Percentiles rank a stretch among this genome's conserved stretches.
These are phyloP conservation scores for Doryteuthis pealeii DNA, from an alignment of 1,140 invertebrate species.

Conservation along the genomic window DNA sequence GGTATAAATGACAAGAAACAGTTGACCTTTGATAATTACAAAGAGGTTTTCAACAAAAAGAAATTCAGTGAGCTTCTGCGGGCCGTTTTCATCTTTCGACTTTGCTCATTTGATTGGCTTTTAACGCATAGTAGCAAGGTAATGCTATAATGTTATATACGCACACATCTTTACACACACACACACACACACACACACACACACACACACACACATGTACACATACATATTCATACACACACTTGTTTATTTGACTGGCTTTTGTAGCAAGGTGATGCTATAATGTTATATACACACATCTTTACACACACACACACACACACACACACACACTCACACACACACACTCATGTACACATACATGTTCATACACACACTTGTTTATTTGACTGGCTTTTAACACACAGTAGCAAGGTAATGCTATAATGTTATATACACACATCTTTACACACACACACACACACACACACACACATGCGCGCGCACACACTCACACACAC, in stretches of 20 bases:
- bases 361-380: too few relatives aligned
- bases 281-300: too few relatives aligned
- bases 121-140: not conserved
- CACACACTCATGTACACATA: too few relatives aligned
- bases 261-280: too few relatives aligned
- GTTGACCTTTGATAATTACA: not conserved
- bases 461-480: not conserved
- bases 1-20: not conserved
- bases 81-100: not conserved
- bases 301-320: not conserved
- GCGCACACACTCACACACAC: too few relatives aligned
- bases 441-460: not conserved
- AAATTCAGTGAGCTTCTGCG: not conserved
- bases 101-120: not conserved
- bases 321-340: too few relatives aligned
- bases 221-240: too few relatives aligned
- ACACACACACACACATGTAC: too few relatives aligned
- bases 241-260: too few relatives aligned
- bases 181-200: not conserved
- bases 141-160: not conserved
- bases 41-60: not conserved
- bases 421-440: not conserved
- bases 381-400: not conserved
- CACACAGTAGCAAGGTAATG: not conserved
- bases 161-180: not conserved